phyloP scores from a whole-genome alignment of 35 echinoderm and acorn worm species.

The Lytechinus variegatus region DNA sequence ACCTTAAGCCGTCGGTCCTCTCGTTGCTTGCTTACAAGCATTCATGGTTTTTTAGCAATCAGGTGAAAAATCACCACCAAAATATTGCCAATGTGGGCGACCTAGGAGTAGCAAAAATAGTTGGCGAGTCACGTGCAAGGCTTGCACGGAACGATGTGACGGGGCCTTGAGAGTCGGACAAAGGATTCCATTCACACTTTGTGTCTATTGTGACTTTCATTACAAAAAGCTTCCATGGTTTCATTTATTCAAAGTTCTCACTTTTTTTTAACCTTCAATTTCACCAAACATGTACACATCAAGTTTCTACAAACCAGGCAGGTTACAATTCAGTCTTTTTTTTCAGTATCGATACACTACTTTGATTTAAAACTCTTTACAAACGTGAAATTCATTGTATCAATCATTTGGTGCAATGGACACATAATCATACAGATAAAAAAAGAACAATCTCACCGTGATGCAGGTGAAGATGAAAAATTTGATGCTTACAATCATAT shows the following conservation, averaged over 20 bases:
- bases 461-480: background rate
- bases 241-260: background rate
- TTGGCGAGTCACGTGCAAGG: too few species aligned
- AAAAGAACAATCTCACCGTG: background rate
- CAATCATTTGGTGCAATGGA: background rate
- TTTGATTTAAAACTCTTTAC: background rate
- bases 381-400: background rate
- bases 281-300: conserved; percentile 18
- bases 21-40: too few species aligned
- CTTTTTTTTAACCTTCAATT: background rate
- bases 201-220: conserved; percentile 3
- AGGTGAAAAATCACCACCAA: too few species aligned
- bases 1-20: too few species aligned
- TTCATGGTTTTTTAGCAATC: too few species aligned
- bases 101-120: too few species aligned
- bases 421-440: background rate
- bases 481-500: background rate
- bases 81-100: too few species aligned
- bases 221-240: conserved; percentile 11
- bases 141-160: too few species aligned
- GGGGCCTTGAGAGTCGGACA: background rate
- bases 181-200: background rate
- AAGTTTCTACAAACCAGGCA: conserved; percentile 1
- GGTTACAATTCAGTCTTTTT: background rate
- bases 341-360: background rate